Evolutionary conservation across 2,888 invertebrate genomes (phyloP), one percentile per base, ranked within the genome.

Genomic region (Drosophila gaucha): DNA sequence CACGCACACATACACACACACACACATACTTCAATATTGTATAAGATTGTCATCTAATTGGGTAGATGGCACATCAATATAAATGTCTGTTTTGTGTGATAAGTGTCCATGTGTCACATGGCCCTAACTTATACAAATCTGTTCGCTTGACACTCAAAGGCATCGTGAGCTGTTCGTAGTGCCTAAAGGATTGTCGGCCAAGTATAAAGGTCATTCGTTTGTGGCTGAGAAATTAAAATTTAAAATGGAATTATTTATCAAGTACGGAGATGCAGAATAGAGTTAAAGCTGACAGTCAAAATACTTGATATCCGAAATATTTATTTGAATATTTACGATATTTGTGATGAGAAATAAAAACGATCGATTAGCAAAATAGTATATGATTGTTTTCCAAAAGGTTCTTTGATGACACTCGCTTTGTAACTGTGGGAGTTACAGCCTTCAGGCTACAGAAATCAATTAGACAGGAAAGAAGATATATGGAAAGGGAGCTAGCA

Each of bases 61-160:
- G 78, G 68, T 49, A 69, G 66, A 66, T 28, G 59, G 22, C 55
- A 69, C 79, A 84, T 80, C 78, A 84, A 84, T 84, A 80, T 70
- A 73, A 84, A 80, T 73, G 87, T 65, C 67, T 73, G 59, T 68
- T 54, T 43, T 64, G 72, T 63, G 55, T 64, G 82, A 67, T 80
- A 72, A 79, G 68, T 63, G 66, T 54, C 60, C 43, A 51, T n/a
- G n/a, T n/a, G n/a, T 79, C 76, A 60, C 54, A 56, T 43, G 26
- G 0, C n/a, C 20, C 35, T 26, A 44, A 44, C 44, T 59, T 54
- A 56, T 50, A 69, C 39, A 69, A 66, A 57, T 67, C 63, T 47
- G 38, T 60, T 28, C 24, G 31, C 26, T 58, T 59, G 57, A 12
- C 35, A 43, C 59, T n/a, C n/a, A 6, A 18, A 10, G 14, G 14